Conservation (phyloP, 1,140 invertebrate species). For the Mylabris phalerata region DNA sequence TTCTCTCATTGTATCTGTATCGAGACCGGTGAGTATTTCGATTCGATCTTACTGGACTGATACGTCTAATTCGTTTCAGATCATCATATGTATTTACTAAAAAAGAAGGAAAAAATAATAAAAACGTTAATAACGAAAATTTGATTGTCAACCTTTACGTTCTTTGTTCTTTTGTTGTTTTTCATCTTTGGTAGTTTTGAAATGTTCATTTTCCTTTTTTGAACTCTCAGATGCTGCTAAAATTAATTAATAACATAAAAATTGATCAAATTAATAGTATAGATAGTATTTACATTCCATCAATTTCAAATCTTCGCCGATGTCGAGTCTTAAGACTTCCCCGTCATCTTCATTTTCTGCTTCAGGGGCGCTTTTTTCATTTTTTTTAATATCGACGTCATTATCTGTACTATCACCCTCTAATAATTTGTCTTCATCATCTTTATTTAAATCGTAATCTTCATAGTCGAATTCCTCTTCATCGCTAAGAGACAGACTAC, state of each 20-base stretch:
- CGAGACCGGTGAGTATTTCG: neutral
- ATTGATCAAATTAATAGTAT: neutral
- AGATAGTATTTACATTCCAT: conserved; percentile 14
- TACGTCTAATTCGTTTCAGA: no score
- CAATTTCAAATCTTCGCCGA: conserved; percentile 15
- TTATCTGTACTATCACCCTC: no score
- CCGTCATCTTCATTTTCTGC: conserved; percentile 10
- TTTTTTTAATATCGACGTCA: no score
- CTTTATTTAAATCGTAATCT: conserved; percentile 20
- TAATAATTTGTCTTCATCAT: conserved; percentile 21
- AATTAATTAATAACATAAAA: neutral
- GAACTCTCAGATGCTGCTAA: neutral
- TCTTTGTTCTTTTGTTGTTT: no score
- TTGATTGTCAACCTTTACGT: no score
- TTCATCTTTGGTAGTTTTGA: neutral
- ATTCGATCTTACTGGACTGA: no score
- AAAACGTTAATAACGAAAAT: no score
- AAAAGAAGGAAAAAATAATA: no score
- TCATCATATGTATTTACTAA: no score
- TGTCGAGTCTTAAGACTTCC: conserved; percentile 13
- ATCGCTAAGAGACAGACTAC: neutral
- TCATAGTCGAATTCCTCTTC: conserved; percentile 20
- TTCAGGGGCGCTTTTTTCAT: no score
- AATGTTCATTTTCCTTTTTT: neutral
- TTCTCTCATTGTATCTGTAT: neutral